Evolutionary conservation across 2,888 invertebrate genomes (phyloP), one percentile per base, ranked within the genome.

Genomic region (Dryomyza anilis): DNA sequence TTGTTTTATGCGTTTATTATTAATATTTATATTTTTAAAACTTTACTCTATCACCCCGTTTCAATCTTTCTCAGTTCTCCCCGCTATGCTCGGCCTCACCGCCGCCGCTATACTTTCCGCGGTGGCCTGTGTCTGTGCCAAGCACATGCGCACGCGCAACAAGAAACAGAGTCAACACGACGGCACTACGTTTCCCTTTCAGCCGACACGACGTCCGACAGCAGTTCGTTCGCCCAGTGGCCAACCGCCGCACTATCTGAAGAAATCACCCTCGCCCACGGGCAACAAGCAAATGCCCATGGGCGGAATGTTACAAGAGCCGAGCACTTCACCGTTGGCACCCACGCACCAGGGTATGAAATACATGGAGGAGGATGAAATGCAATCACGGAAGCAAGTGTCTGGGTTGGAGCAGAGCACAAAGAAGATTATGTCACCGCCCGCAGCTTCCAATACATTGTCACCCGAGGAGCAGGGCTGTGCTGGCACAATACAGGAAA

Each of bases 221-320:
- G 84, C 83, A 89, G 94, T 95, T 62, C 91, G 93, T 71, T 94
- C 93, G 67, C 95, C 95, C 0, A 93, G 91, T 60, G 92, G 91
- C 14, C 88, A 89, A 69, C 89, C 90, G 29, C 85, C 87, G 27
- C 94, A 94, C 81, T 95, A 94, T 83, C 84, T 95, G 80, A 94
- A 95, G 85, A 96, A 96, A 84, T 94, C 92, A n/a, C 95, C 95
- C 0, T 94, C 94, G 67, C 95, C 95, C 0, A 94, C 94, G 5
- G 86, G 88, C 71, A 69, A 68, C 67, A 81, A 82, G 65, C 81
- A 81, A 59, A 72, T 81, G 74, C 74, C 82, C 12, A 76, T 81
- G 73, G 80, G 81, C 70, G 80, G 81, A 61, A n/a, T n/a, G n/a
- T n/a, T n/a, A n/a, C n/a, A n/a, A n/a, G 79, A 81, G 63, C 67